Evolutionary conservation across 2,888 invertebrate genomes (phyloP).

Genomic region (Xestoiulus laeticollis): DNA sequence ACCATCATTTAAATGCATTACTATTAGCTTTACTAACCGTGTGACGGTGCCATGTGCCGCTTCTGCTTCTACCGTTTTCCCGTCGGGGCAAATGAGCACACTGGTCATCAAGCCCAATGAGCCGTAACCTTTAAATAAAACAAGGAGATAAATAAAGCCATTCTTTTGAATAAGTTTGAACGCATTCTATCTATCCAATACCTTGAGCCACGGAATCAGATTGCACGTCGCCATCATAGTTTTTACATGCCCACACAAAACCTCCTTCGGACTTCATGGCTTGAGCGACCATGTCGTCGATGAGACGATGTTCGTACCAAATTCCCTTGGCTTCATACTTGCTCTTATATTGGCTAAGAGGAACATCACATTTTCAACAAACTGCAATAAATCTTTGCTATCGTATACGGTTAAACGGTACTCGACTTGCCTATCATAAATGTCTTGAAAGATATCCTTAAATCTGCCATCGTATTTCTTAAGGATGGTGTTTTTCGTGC

Average conservation of each 20-base stretch:
- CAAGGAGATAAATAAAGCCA: background rate
- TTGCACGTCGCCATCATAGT: constrained; percentile 99
- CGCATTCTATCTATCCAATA: constrained; percentile 43
- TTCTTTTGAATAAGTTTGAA: background rate
- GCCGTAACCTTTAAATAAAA: constrained; percentile 68
- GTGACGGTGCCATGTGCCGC: constrained; percentile 98
- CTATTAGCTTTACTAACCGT: constrained; percentile 64
- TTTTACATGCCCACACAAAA: constrained; percentile 99
- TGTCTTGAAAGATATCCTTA: constrained; percentile 96
- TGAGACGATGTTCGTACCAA: constrained; percentile 98
- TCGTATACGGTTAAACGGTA: background rate
- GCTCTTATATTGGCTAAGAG: constrained; percentile 76
- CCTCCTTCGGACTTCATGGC: constrained; percentile 98
- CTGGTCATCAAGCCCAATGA: constrained; percentile 98
- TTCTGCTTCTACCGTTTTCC: constrained; percentile 97
- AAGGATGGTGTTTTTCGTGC: constrained; percentile 96
- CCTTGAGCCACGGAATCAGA: constrained; percentile 97
- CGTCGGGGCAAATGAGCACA: constrained; percentile 95
- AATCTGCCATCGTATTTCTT: constrained; percentile 97
- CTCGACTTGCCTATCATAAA: constrained; percentile 75
- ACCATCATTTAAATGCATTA: too few relatives aligned
- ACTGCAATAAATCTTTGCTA: too few relatives aligned
- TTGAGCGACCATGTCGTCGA: constrained; percentile 99
- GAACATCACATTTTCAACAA: constrained; percentile 1
- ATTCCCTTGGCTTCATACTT: constrained; percentile 85